phyloP scores from a whole-genome alignment of 2,113 vertebrate species.

The Oryzias woworae region DNA sequence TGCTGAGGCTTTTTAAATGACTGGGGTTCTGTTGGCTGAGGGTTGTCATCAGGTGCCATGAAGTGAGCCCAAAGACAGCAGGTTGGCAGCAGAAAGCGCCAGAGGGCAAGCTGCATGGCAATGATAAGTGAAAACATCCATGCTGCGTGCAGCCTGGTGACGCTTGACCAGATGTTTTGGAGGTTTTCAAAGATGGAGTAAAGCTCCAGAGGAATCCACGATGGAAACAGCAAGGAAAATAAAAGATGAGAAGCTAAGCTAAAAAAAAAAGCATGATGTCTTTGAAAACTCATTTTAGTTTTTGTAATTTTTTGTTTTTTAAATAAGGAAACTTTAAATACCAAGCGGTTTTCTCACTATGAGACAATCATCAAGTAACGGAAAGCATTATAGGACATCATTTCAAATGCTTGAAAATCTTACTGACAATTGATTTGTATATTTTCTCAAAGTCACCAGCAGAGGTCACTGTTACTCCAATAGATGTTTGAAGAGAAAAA shows the following conservation, averaged over 20 bases:
- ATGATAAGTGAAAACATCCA: conserved; percentile 50
- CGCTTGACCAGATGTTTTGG: conserved; percentile 28
- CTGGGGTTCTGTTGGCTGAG: conserved; percentile 10
- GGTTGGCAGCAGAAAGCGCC: conserved; percentile 20
- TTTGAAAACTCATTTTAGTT: not conserved
- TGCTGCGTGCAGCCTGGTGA: conserved; percentile 19
- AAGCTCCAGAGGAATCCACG: conserved; percentile 21
- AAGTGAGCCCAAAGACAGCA: conserved; percentile 26
- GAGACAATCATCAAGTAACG: not conserved
- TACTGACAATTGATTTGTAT: not conserved
- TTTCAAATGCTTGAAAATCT: too few species aligned
- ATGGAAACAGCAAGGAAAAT: conserved; percentile 17
- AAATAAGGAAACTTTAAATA: not conserved
- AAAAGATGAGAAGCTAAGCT: conserved; percentile 21
- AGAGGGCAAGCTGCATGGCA: conserved; percentile 33
- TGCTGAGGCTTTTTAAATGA: conserved; percentile 20
- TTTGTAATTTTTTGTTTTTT: not conserved
- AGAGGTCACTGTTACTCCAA: conserved; percentile 60
- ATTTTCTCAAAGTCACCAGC: conserved; percentile 34
- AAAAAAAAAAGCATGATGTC: conserved; percentile 7
- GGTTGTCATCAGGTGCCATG: conserved; percentile 13
- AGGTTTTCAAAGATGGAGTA: conserved; percentile 22
- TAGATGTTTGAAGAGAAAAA: not conserved
- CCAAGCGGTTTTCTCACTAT: not conserved
- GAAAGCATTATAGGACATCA: too few species aligned